Evolutionary conservation across 2,113 vertebrate genomes (phyloP).

Genomic region (Gnathonemus longibarbis): DNA sequence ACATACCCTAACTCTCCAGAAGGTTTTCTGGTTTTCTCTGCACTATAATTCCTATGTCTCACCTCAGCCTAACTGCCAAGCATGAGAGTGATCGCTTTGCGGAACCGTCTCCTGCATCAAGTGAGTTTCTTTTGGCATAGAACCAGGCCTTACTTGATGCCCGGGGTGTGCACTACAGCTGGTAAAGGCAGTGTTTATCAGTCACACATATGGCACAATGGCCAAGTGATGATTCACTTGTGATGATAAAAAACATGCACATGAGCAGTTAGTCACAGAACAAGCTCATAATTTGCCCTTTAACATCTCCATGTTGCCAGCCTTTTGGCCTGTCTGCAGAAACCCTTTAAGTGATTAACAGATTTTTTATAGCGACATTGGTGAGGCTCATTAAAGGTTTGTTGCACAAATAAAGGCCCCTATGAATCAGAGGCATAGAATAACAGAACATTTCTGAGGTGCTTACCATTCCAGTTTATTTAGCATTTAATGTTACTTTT

Average conservation of each 20-base stretch:
- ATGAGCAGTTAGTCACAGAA: neutral
- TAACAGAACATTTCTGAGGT: neutral
- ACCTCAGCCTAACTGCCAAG: neutral
- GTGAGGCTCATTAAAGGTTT: neutral
- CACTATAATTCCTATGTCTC: neutral
- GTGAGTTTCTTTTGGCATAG: neutral
- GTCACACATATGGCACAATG: neutral
- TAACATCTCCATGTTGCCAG: neutral
- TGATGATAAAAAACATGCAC: neutral
- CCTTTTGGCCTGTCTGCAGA: neutral
- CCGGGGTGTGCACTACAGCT: neutral
- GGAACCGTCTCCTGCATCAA: neutral
- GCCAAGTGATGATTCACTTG: neutral
- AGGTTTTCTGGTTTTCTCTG: neutral
- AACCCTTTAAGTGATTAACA: neutral
- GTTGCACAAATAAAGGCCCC: neutral
- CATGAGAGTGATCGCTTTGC: neutral
- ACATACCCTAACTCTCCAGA: neutral
- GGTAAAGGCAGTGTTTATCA: neutral
- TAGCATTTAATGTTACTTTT: neutral
- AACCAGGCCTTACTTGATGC: neutral
- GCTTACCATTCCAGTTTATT: neutral
- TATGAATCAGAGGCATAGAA: neutral
- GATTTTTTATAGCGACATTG: neutral
- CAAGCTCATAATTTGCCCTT: neutral